Conservation (phyloP, 2,797 vertebrate species). For the Micrastur ruficollis region DNA sequence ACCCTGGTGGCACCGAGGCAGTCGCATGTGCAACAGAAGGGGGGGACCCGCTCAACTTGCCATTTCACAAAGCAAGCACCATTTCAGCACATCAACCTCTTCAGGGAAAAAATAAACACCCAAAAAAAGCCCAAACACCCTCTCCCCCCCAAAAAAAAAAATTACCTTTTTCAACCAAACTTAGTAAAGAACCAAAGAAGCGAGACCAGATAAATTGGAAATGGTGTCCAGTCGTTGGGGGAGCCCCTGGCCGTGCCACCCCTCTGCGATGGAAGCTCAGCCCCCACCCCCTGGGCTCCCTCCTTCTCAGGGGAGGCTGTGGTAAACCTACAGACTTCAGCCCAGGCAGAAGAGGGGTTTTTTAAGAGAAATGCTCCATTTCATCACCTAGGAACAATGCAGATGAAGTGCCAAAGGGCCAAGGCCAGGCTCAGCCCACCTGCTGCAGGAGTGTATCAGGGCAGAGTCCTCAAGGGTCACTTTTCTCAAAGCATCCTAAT, state of each 20-base stretch:
- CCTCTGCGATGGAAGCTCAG: background rate
- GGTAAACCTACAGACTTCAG: background rate
- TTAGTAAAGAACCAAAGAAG: background rate
- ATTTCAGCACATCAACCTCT: background rate
- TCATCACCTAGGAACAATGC: background rate
- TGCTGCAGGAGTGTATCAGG: background rate
- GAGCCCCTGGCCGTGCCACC: background rate
- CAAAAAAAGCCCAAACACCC: accelerated
- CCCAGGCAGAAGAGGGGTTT: background rate
- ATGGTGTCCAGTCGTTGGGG: accelerated
- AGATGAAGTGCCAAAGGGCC: background rate
- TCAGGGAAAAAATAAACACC: accelerated
- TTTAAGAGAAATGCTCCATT: background rate
- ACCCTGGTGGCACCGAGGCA: background rate
- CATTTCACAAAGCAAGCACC: background rate
- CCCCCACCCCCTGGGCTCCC: accelerated
- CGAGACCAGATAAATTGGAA: background rate
- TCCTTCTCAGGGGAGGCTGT: background rate
- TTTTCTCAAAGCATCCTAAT: background rate
- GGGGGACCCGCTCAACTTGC: accelerated
- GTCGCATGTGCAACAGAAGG: accelerated
- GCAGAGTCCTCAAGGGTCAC: background rate
- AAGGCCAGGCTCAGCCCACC: background rate
- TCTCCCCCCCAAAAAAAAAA: background rate
- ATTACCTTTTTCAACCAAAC: background rate